Base-by-base conservation (phyloP, 2,113 vertebrate genomes). In the Hemichromis elongatus region DNA sequence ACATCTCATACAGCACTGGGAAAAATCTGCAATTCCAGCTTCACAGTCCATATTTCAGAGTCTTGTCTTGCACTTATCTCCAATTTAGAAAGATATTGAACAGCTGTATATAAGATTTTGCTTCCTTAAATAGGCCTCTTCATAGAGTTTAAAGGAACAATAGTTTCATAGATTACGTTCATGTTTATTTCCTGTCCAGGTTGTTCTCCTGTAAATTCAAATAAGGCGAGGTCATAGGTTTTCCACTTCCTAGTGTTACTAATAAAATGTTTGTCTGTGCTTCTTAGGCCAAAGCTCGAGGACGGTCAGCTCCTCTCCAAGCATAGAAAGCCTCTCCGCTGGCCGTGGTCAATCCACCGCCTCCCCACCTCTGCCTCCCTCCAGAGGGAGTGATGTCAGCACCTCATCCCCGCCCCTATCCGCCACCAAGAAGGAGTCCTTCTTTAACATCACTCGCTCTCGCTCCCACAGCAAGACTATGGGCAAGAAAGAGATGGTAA, bases 391-490 rank as follows among this genome's bases (percentile, higher is more conserved):
- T 55, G 95, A 96, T 18, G 91, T 89, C 53, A 95, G 93, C 94
- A 95, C 97, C 16, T 97, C 97, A 3, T 99, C 99, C 35, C 99
- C 99, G 3, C 98, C 99, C 21, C 93, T 96, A 21, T 98, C 98
- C 11, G 97, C 98, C 70, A 95, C 96, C 37, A 99, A 97, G 93
- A 99, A 98, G 86, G 99, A 99, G 66, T 98, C 97, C 6, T 99
- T 99, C 95, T 99, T 99, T 92, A 97, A 96, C 94, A 98, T 99
- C 93, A 97, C 97, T n/a, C 98, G 98, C 42, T 98, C 99, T 2
- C 98, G 98, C 78, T 99, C 98, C 45, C 98, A 99, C 90, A 99
- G 98, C 96, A 99, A 98, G 96, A 97, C 96, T 14, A 97, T 99
- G 95, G 97, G 97, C 93, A 97, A 96, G 88, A 99, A 97, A 89